phyloP scores from a whole-genome alignment of 1,140 invertebrate species.

The Bombus haemorrhoidalis region DNA sequence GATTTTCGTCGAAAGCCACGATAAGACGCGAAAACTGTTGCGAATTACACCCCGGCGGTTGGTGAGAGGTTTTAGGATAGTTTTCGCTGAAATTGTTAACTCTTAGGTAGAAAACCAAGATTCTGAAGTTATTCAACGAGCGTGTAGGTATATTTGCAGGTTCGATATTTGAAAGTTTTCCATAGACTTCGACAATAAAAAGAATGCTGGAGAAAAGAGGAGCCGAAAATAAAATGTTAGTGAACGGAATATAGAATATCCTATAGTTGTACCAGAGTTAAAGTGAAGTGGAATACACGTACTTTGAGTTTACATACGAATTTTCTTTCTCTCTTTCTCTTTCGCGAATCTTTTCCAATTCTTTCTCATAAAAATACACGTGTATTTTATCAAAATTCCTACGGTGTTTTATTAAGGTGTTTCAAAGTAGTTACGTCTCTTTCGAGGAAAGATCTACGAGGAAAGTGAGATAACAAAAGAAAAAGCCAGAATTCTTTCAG shows the following conservation, averaged over 20 bases:
- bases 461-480: neutral
- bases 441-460: neutral
- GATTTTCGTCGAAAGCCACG: conserved; percentile 61
- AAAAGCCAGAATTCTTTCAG: neutral
- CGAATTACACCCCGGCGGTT: neutral
- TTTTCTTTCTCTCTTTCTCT: too few species aligned
- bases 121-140: neutral
- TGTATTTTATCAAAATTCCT: neutral
- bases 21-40: conserved; percentile 46
- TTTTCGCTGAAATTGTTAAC: conserved; percentile 3
- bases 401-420: neutral
- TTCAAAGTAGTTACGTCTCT: too few species aligned
- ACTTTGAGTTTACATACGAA: too few species aligned
- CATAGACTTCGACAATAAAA: too few species aligned
- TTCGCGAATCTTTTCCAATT: too few species aligned
- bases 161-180: too few species aligned
- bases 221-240: too few species aligned
- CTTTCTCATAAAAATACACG: neutral
- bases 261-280: too few species aligned
- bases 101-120: neutral
- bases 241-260: too few species aligned
- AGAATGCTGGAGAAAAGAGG: too few species aligned
- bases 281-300: too few species aligned
- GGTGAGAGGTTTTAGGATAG: neutral
- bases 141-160: too few species aligned